Conservation (phyloP, 2,888 invertebrate species). For the Drosophila tanythrix region DNA sequence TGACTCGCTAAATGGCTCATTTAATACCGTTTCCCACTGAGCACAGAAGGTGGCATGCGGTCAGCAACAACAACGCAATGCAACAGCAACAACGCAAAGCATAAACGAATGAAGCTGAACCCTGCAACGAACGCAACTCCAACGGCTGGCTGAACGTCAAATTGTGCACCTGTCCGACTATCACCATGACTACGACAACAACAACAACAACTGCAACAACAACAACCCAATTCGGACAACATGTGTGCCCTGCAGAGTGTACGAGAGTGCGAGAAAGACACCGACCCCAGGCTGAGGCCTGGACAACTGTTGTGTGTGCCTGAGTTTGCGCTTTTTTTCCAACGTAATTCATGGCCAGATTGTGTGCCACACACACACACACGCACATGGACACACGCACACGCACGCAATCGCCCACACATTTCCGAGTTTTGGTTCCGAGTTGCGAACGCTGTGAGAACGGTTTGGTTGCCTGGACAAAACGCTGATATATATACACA, state of each 20-base stretch:
- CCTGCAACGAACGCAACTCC: constrained; percentile 56
- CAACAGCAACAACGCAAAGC: constrained; percentile 61
- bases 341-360: constrained; percentile 57
- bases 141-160: constrained; percentile 72
- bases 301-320: constrained; percentile 64
- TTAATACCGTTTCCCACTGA: constrained; percentile 76
- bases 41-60: constrained; percentile 77
- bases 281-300: constrained; percentile 52
- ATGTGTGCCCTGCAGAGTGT: constrained; percentile 55
- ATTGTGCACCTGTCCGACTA: constrained; percentile 82
- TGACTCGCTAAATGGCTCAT: constrained; percentile 81
- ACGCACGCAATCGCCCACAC: constrained; percentile 61
- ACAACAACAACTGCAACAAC: constrained; percentile 12
- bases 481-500: constrained; percentile 8
- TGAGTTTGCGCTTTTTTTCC: constrained; percentile 62
- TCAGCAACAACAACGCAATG: constrained; percentile 40
- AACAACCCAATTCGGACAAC: constrained; percentile 61
- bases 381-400: constrained; percentile 9
- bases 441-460: constrained; percentile 69
- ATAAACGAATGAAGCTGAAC: constrained; percentile 70
- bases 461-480: constrained; percentile 51
- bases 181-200: constrained; percentile 78
- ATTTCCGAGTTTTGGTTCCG: constrained; percentile 69
- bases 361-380: constrained; percentile 51
- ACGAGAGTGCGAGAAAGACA: constrained; percentile 36